Evolutionary conservation across 2,113 vertebrate genomes (phyloP).

Genomic region (Ibidorhyncha struthersii): DNA sequence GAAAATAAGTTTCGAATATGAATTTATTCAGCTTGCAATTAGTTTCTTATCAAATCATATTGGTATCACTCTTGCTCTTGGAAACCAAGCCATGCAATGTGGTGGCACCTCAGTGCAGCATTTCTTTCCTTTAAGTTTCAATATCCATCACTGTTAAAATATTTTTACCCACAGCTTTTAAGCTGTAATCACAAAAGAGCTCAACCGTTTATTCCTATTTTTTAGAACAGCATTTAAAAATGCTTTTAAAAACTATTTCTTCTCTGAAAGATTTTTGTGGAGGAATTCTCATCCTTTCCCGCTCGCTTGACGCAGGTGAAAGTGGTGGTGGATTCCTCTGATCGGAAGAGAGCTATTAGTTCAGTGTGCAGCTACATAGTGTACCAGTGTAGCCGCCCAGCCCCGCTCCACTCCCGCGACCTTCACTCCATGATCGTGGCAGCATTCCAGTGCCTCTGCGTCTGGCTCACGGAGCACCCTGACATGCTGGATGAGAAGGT

Average conservation of each 20-base stretch:
- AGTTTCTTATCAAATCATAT: not conserved
- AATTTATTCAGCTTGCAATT: not conserved
- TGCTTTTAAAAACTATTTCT: not conserved
- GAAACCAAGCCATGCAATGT: not conserved
- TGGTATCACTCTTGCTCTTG: not conserved
- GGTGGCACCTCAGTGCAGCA: not conserved
- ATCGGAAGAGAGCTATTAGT: constrained; percentile 87
- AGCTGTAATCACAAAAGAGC: not conserved
- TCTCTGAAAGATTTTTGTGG: not conserved
- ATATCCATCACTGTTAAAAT: not conserved
- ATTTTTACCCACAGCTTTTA: not conserved
- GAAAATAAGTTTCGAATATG: not conserved
- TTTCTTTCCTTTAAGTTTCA: not conserved
- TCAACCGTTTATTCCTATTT: accelerated
- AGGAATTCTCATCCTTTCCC: not conserved
- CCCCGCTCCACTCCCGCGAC: constrained; percentile 91
- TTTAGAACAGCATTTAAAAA: not conserved
- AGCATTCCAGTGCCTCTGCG: constrained; percentile 95
- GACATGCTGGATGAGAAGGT: constrained; percentile 96
- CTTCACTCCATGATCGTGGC: constrained; percentile 98
- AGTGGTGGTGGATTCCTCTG: constrained; percentile 82
- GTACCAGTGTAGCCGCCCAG: constrained; percentile 93
- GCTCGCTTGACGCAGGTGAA: constrained; percentile 77
- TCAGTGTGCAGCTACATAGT: constrained; percentile 93
- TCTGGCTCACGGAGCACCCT: constrained; percentile 94